A percentile compares a stretch with the other conserved stretches of the same genome.
Conservation (phyloP, 1,140 invertebrate genomes). For the Tribolium castaneum region DNA sequence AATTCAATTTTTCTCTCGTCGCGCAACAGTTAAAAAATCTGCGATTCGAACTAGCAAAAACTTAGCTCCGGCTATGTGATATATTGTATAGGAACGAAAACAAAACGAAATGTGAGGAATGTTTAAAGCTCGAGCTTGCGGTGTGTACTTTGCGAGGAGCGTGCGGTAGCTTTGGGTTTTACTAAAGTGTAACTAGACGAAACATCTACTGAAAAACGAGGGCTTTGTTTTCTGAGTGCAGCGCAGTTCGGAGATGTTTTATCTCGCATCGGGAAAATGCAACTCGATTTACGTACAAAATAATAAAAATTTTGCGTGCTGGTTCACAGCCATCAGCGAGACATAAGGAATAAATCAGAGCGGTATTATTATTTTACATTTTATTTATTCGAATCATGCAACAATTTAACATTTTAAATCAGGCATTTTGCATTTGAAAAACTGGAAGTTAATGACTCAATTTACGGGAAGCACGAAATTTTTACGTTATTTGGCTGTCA, state of each 20-base stretch:
- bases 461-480: background rate
- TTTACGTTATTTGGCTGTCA: background rate
- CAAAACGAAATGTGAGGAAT: constrained; percentile 34
- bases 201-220: background rate
- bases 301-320: background rate
- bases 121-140: constrained; percentile 11
- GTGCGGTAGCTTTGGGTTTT: constrained; percentile 1
- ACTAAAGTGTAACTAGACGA: constrained; percentile 11
- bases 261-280: background rate
- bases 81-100: constrained; percentile 15
- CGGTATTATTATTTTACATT: background rate
- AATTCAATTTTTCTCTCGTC: background rate
- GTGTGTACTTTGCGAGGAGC: constrained; percentile 4
- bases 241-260: background rate
- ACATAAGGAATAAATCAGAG: background rate
- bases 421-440: background rate
- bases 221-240: background rate
- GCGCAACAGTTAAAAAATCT: background rate
- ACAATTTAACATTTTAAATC: background rate
- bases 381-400: background rate
- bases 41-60: constrained; percentile 9
- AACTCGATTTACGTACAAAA: background rate
- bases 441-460: background rate
- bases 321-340: background rate
- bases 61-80: constrained; percentile 12